These are phyloP conservation scores for Caradrina clavipalpis DNA, from an alignment of 2,888 invertebrate genomes.

Conservation along the genomic window DNA sequence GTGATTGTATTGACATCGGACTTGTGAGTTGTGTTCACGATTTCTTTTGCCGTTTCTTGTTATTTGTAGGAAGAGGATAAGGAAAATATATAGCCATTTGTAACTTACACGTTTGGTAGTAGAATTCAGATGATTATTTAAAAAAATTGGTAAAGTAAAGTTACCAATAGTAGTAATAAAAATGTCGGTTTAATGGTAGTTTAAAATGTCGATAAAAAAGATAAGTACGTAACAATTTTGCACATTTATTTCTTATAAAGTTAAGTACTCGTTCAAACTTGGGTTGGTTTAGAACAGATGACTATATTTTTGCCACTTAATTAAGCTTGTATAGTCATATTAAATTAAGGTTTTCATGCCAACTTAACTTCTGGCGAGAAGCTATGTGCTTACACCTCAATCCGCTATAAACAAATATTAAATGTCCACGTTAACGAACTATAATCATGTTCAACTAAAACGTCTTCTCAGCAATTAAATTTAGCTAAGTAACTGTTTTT, in stretches of 20 bases:
- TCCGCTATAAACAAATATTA: conserved; percentile 19
- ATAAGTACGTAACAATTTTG: too few relatives aligned
- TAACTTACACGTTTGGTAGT: too few relatives aligned
- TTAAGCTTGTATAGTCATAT: neutral
- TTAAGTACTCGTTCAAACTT: neutral
- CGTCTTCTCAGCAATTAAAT: conserved; percentile 25
- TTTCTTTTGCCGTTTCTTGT: conserved; percentile 5
- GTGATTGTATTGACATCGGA: neutral
- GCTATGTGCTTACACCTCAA: neutral
- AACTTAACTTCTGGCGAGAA: neutral
- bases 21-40: neutral
- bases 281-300: neutral
- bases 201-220: too few relatives aligned
- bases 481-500: conserved; percentile 49
- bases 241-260: neutral
- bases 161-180: too few relatives aligned
- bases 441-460: conserved; percentile 36
- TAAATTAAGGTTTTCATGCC: neutral
- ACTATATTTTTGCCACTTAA: too few relatives aligned
- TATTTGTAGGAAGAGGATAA: conserved; percentile 1
- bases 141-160: too few relatives aligned
- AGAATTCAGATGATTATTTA: too few relatives aligned
- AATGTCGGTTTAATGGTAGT: too few relatives aligned
- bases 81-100: neutral
- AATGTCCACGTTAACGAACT: conserved; percentile 7